A percentile compares a stretch with the other conserved stretches of the same genome.
These are phyloP conservation scores for Tetragnatha montana DNA, from an alignment of 2,888 invertebrate genomes.

Conservation along the genomic window DNA sequence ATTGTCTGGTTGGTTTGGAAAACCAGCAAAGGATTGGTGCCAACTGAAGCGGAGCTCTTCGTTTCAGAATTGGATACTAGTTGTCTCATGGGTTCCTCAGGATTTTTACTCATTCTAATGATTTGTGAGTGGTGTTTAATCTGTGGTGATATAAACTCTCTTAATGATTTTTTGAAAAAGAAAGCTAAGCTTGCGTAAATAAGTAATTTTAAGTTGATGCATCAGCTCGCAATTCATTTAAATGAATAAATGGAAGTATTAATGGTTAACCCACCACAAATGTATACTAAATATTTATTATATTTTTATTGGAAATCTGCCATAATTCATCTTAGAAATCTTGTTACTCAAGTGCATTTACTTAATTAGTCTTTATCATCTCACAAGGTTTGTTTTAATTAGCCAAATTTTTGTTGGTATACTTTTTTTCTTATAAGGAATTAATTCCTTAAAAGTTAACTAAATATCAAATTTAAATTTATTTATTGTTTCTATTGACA, in stretches of 20 bases:
- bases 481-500: background rate
- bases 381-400: no score
- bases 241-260: constrained; percentile 66
- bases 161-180: background rate
- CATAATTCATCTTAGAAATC: constrained; percentile 40
- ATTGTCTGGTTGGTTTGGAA: constrained; percentile 40
- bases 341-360: constrained; percentile 44
- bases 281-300: constrained; percentile 61
- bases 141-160: constrained; percentile 35
- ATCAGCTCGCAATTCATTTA: constrained; percentile 42
- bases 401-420: no score
- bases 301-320: constrained; percentile 56
- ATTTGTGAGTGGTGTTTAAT: constrained; percentile 47
- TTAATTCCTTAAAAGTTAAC: no score
- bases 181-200: background rate
- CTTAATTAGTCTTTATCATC: background rate
- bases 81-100: constrained; percentile 62
- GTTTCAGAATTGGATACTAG: constrained; percentile 52
- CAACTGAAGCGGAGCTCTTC: constrained; percentile 39
- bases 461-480: no score
- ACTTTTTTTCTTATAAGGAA: no score
- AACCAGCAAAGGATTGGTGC: constrained; percentile 62
- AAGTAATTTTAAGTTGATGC: constrained; percentile 4
- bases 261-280: constrained; percentile 67
- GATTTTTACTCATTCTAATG: constrained; percentile 43